A percentile compares a stretch with the other conserved stretches of the same genome.
These are phyloP conservation scores for Danio kyathit DNA, from an alignment of 2,797 vertebrate species.

Conservation along the genomic window DNA sequence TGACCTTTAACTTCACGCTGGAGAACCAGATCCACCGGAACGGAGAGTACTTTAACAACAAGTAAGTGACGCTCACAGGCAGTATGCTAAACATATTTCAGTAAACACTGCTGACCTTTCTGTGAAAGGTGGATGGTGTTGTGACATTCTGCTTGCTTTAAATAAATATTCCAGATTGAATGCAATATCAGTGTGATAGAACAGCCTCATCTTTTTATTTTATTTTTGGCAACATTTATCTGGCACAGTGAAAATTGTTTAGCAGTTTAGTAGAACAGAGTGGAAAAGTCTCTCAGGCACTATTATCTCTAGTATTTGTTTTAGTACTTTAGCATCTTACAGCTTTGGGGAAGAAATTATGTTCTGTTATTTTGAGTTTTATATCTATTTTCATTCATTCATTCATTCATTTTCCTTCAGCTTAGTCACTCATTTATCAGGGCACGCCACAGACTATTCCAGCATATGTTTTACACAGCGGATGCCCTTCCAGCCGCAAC, in stretches of 20 bases:
- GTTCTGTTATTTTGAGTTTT: too few relatives aligned
- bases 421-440: too few relatives aligned
- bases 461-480: too few relatives aligned
- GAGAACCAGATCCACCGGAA: conserved; percentile 96
- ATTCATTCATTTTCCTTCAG: too few relatives aligned
- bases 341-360: too few relatives aligned
- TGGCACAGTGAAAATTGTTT: background rate
- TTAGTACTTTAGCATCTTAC: too few relatives aligned
- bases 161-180: background rate
- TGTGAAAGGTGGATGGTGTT: background rate
- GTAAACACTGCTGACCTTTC: background rate
- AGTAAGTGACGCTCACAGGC: conserved; percentile 76
- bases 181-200: background rate
- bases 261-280: background rate
- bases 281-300: background rate
- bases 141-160: background rate
- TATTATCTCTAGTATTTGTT: background rate
- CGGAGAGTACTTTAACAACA: conserved; percentile 96
- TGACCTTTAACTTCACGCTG: conserved; percentile 98
- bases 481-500: too few relatives aligned
- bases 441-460: too few relatives aligned
- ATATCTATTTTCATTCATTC: too few relatives aligned
- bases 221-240: too few relatives aligned
- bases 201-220: background rate
- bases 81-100: background rate